Percentiles rank a stretch among this genome's conserved stretches.
Evolutionary conservation across 2,113 vertebrate species (phyloP).

Genomic region (Muntiacus reevesi): DNA sequence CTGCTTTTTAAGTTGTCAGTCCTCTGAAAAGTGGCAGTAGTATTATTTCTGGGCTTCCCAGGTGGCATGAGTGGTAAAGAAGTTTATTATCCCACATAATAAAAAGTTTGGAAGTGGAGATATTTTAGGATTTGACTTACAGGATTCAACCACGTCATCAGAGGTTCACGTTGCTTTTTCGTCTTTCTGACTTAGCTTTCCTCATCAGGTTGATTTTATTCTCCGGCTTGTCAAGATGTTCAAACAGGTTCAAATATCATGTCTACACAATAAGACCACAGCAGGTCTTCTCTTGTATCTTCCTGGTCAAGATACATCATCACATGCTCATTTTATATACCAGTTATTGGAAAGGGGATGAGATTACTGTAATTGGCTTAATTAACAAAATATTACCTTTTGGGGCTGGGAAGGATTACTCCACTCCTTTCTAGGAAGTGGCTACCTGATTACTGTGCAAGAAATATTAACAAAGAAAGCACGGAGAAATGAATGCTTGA

Average conservation of each 20-base stretch:
- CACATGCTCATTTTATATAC: background rate
- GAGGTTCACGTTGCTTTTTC: background rate
- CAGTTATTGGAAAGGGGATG: background rate
- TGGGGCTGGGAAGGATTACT: background rate
- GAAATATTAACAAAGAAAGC: background rate
- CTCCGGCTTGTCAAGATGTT: background rate
- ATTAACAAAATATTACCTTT: background rate
- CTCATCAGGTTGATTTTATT: background rate
- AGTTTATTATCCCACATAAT: background rate
- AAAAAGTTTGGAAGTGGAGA: background rate
- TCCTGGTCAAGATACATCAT: background rate
- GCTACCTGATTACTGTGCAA: background rate
- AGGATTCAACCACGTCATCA: background rate
- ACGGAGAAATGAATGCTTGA: background rate
- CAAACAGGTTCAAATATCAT: background rate
- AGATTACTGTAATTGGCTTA: background rate
- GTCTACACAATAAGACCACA: background rate
- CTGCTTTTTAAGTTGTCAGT: background rate
- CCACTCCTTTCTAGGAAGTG: background rate
- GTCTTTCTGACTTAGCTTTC: background rate
- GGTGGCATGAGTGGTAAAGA: background rate
- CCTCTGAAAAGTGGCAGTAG: background rate
- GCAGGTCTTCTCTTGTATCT: background rate
- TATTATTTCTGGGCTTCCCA: background rate
- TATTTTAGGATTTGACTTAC: background rate